Evolutionary conservation across 1,140 invertebrate species (phyloP).

Genomic region (Contarinia nasturtii): DNA sequence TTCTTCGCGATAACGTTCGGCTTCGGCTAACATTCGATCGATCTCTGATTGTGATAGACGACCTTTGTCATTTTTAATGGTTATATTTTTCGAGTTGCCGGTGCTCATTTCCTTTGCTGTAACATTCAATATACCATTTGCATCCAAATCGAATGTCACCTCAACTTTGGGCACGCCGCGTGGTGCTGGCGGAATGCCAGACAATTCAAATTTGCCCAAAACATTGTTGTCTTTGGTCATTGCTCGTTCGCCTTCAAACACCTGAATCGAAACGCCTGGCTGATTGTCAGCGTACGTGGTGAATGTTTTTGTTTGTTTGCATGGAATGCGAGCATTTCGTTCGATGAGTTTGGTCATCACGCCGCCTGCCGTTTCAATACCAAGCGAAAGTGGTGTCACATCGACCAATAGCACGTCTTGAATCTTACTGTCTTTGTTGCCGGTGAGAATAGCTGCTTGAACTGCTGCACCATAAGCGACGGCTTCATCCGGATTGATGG

Average conservation of each 20-base stretch:
- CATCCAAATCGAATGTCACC: too few relatives aligned
- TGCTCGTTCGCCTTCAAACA: too few relatives aligned
- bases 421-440: too few relatives aligned
- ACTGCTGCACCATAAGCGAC: constrained; percentile 46
- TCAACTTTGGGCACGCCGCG: constrained; percentile 37
- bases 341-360: constrained; percentile 47
- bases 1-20: constrained; percentile 46
- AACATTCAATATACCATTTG: constrained; percentile 64
- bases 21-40: constrained; percentile 74
- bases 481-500: constrained; percentile 46
- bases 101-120: constrained; percentile 59
- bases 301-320: too few relatives aligned
- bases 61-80: constrained; percentile 87
- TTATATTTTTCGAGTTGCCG: constrained; percentile 54
- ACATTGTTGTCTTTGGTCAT: constrained; percentile 66
- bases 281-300: constrained; percentile 51
- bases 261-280: constrained; percentile 46
- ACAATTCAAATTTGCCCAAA: constrained; percentile 51
- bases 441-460: constrained; percentile 44
- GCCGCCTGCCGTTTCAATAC: constrained; percentile 43
- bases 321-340: too few relatives aligned
- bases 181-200: constrained; percentile 31
- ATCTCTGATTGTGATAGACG: constrained; percentile 65
- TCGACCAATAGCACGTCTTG: too few relatives aligned
- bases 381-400: too few relatives aligned